Evolutionary conservation across 2,888 invertebrate genomes (phyloP), one percentile per base, ranked within the genome.

Genomic region (Eurytoma adleriae): DNA sequence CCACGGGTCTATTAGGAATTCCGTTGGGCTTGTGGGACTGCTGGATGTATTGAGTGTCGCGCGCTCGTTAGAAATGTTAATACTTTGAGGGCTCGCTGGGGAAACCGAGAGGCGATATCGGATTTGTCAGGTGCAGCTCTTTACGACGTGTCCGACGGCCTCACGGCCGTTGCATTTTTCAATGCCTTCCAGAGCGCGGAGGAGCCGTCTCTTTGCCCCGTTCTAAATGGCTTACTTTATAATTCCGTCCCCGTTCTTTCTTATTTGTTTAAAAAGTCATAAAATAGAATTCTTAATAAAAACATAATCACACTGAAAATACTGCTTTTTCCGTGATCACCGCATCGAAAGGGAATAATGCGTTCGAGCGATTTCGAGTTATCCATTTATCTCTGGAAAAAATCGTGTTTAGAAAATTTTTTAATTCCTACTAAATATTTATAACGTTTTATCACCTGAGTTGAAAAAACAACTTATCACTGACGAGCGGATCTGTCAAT

Each of bases 1-100:
- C 80, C 80, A 77, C 80, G 76, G 72, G 56, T 66, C 71, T 71
- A 80, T 80, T 73, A 76, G 62, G 67, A 61, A 76, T 80, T 75
- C 80, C 18, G n/a, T 13, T 66, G 52, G 24, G 13, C 69, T 18
- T 27, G 66, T 76, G 64, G 66, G 70, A 48, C 56, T 18, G 59
- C 56, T 56, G 40, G 54, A 61, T 59, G 71, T 72, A 77, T 73
- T 68, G 68, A 76, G 68, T 72, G 56, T 73, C 67, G 71, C 56
- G 66, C 52, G 57, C 56, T 72, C 67, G 50, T 76, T 76, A 64
- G 54, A 72, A 68, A 72, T 80, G 72, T 76, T 80, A 72, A 76
- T 67, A 20, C 48, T 16, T n/a, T 3, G 27, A 13, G 73, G 54
- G 13, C 18, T 12, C 20, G n/a, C 24, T 2, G 14, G 10, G 40